Conservation (phyloP, 2,888 invertebrate species). For the Sarcophaga rosellei region DNA sequence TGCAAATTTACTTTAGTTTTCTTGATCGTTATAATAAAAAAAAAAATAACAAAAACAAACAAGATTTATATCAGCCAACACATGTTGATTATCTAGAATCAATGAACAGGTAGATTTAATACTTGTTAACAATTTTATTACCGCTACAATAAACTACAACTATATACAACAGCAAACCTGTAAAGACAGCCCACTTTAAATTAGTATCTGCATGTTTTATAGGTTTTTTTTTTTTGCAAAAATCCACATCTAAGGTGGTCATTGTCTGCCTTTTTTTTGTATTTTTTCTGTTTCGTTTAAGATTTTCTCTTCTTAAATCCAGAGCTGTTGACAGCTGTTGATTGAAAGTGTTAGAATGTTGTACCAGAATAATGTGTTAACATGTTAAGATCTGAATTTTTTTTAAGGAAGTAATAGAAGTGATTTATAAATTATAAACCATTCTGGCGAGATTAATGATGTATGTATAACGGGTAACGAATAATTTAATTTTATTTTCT, state of each 20-base stretch:
- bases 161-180: slow-evolving; percentile 35
- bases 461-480: background rate
- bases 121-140: slow-evolving; percentile 69
- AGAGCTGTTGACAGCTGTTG: slow-evolving; percentile 32
- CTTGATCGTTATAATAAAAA: slow-evolving; percentile 45
- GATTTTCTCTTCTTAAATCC: background rate
- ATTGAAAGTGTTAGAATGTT: background rate
- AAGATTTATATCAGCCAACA: slow-evolving; percentile 68
- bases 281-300: background rate
- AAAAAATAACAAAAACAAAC: slow-evolving; percentile 48
- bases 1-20: slow-evolving; percentile 56
- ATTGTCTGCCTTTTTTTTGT: background rate
- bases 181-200: slow-evolving; percentile 62
- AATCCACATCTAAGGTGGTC: slow-evolving; percentile 49
- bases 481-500: background rate
- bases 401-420: background rate
- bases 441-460: background rate
- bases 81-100: slow-evolving; percentile 68
- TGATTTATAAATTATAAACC: background rate
- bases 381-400: background rate
- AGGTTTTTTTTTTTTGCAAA: slow-evolving; percentile 20
- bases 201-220: slow-evolving; percentile 51
- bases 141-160: slow-evolving; percentile 40
- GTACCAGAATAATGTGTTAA: background rate
- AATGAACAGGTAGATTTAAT: slow-evolving; percentile 69